Evolutionary conservation across 1,140 invertebrate genomes (phyloP), one percentile per base, ranked within the genome.

Genomic region (Zophobas morio): DNA sequence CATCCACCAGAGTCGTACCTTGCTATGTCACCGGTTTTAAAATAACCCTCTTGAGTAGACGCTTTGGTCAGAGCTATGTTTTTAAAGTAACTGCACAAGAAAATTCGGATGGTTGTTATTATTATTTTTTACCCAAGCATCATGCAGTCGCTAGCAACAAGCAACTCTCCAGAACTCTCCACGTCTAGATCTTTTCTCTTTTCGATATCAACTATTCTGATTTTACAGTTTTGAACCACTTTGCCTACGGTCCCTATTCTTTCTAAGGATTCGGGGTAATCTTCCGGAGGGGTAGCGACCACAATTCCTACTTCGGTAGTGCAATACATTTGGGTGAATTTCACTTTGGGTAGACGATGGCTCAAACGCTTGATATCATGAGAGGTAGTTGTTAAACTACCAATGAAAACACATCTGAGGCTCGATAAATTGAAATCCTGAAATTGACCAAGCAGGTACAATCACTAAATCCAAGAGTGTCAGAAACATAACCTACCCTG

Each of bases 11-110:
- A 86, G 78, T 94, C 92, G 71, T 90, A 89, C 78, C 90, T 92
- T 0, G 89, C 91, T 35, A 94, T 87, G 82, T 95, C 93, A 39
- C 93, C 93, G 66, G 93, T 93, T 82, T 90, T 89, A 34, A 93
- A 88, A 82, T 87, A 91, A 20, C 88, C 89, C 60, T 94, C 79
- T 35, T 79, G 78, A 37, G 81, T 74, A 0, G 71, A 33, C n/a
- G 54, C 56, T 3, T 78, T 70, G 0, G 81, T 83, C 8, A 1
- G 70, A 0, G 36, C 6, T 33, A 73, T 51, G 53, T 82, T 81
- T 46, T 82, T 82, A 46, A 81, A 84, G 78, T 84, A 84, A 33
- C 83, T 84, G n/a, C 40, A 78, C 74, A 20, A 20, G n/a, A 42
- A 6, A 57, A 71, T 71, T 76, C 20, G 20, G 20, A 20, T 20